phyloP scores from a whole-genome alignment of 2,888 invertebrate species.

The Coelopa pilipes region DNA sequence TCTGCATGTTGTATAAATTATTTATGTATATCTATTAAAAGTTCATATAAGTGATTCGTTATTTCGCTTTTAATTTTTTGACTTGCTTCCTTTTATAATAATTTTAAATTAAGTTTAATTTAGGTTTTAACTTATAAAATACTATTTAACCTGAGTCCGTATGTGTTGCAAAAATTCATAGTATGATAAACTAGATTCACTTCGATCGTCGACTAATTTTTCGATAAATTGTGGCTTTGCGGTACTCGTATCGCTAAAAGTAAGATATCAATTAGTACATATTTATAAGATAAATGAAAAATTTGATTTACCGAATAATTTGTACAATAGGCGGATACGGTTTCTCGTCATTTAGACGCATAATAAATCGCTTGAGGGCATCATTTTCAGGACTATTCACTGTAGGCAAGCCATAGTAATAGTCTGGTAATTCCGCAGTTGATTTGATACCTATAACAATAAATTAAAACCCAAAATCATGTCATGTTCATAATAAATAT shows the following conservation, averaged over 20 bases:
- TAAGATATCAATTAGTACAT: constrained; percentile 1
- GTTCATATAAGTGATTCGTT: background rate
- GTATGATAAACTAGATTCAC: constrained; percentile 94
- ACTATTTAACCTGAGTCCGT: constrained; percentile 87
- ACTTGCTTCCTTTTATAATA: background rate
- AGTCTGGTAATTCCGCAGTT: constrained; percentile 80
- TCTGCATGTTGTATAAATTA: constrained; percentile 4
- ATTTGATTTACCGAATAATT: constrained; percentile 76
- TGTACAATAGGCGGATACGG: constrained; percentile 82
- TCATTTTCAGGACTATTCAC: constrained; percentile 80
- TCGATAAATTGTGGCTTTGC: constrained; percentile 84
- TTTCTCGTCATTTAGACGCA: constrained; percentile 85
- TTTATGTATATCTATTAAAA: background rate
- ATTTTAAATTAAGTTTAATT: constrained; percentile 35
- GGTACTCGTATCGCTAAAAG: constrained; percentile 88
- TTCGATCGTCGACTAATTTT: constrained; percentile 91
- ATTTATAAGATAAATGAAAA: background rate
- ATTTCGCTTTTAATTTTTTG: constrained; percentile 9
- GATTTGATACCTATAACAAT: constrained; percentile 73
- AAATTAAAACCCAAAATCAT: background rate
- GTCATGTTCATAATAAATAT: background rate
- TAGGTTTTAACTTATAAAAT: constrained; percentile 56
- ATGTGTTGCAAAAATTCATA: constrained; percentile 98
- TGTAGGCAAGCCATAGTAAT: constrained; percentile 81
- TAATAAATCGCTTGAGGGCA: constrained; percentile 81